Evolutionary conservation across 2,113 vertebrate genomes (phyloP).

Genomic region (Pitta sordida): DNA sequence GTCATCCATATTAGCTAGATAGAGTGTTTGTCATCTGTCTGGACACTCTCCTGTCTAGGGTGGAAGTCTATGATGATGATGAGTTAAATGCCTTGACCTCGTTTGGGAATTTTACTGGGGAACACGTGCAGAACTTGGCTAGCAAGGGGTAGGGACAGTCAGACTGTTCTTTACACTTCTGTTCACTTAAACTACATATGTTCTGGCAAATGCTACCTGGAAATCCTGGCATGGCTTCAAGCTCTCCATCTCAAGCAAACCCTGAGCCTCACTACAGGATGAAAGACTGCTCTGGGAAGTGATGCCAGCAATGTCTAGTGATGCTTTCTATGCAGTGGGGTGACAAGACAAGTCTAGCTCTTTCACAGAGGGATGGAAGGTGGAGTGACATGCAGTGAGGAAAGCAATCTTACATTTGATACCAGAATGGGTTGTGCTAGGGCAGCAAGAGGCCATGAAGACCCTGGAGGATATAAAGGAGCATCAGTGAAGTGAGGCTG

Average conservation of each 20-base stretch:
- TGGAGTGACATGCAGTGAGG: neutral
- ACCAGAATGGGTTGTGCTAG: neutral
- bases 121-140: constrained; percentile 11
- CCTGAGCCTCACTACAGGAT: neutral
- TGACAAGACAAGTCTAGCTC: neutral
- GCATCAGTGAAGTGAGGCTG: neutral
- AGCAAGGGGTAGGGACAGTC: neutral
- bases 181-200: neutral
- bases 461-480: neutral
- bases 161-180: neutral
- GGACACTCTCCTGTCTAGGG: neutral
- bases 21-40: neutral
- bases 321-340: neutral
- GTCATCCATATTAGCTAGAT: neutral
- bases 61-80: neutral
- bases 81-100: constrained; percentile 4
- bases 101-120: neutral
- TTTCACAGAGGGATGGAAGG: neutral
- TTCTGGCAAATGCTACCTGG: neutral
- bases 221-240: neutral
- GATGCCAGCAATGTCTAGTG: neutral
- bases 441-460: neutral
- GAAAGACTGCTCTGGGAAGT: neutral
- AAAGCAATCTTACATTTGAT: neutral
- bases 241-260: neutral